Evolutionary conservation across 2,888 invertebrate genomes (phyloP).

Genomic region (Andrena bucephala): DNA sequence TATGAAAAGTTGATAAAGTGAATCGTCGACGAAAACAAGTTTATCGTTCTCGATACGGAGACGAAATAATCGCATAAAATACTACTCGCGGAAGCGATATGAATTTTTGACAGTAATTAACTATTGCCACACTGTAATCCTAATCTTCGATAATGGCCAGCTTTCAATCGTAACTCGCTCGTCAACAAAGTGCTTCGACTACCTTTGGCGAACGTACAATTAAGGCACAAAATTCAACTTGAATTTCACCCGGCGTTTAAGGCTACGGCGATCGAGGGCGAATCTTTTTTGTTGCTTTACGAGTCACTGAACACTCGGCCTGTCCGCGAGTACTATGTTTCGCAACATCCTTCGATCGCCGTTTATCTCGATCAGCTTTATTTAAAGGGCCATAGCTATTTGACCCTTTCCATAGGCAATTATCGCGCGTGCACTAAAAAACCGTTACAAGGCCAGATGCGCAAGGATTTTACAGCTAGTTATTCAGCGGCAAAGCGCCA

Average conservation of each 20-base stretch:
- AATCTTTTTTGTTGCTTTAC: conserved; percentile 46
- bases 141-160: not conserved
- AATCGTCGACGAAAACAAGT: conserved; percentile 25
- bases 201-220: conserved; percentile 23
- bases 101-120: no score
- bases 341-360: conserved; percentile 22
- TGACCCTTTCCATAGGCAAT: conserved; percentile 47
- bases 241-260: conserved; percentile 39
- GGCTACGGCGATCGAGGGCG: conserved; percentile 11
- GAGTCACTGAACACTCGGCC: conserved; percentile 41
- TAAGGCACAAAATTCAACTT: conserved; percentile 5
- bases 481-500: not conserved
- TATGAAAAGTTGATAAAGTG: conserved; percentile 17
- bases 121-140: no score
- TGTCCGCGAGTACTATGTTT: conserved; percentile 23
- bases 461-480: not conserved
- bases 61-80: not conserved
- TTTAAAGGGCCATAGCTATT: conserved; percentile 57
- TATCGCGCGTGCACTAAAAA: conserved; percentile 21
- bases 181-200: not conserved
- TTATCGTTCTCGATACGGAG: conserved; percentile 16
- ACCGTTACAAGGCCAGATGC: conserved; percentile 4
- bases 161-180: not conserved
- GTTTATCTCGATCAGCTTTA: conserved; percentile 28
- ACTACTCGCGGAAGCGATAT: not conserved